Conservation (phyloP, 2,797 vertebrate species). For the Spinus pinus region DNA sequence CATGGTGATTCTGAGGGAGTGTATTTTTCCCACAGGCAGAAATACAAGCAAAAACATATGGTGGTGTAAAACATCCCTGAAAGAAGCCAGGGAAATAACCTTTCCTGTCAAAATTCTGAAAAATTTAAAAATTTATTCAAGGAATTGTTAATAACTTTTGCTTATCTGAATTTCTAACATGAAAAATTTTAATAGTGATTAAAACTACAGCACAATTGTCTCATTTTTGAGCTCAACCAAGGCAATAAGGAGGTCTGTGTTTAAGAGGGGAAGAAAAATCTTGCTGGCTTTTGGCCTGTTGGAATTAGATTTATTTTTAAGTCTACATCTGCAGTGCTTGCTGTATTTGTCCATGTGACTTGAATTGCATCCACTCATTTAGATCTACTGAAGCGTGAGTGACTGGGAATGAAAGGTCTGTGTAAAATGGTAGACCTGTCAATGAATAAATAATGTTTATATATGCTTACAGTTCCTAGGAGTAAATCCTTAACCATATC, state of each 20-base stretch:
- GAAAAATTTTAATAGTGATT: neutral
- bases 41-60: neutral
- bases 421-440: neutral
- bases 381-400: neutral
- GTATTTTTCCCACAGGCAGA: neutral
- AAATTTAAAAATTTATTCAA: neutral
- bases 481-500: neutral
- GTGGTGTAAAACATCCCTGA: neutral
- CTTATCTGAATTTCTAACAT: neutral
- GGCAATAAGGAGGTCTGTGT: neutral
- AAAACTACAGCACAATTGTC: neutral
- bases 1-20: neutral
- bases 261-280: neutral
- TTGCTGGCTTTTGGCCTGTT: constrained; percentile 1
- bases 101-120: neutral
- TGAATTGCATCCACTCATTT: neutral
- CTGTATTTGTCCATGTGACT: constrained; percentile 20
- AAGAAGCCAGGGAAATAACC: neutral
- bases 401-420: neutral
- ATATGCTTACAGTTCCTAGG: neutral
- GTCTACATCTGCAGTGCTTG: neutral
- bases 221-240: neutral
- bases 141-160: neutral
- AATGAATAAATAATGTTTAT: neutral
- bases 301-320: constrained; percentile 43